Evolutionary conservation across 2,797 vertebrate species (phyloP).

Genomic region (Triplophysa bombifrons): DNA sequence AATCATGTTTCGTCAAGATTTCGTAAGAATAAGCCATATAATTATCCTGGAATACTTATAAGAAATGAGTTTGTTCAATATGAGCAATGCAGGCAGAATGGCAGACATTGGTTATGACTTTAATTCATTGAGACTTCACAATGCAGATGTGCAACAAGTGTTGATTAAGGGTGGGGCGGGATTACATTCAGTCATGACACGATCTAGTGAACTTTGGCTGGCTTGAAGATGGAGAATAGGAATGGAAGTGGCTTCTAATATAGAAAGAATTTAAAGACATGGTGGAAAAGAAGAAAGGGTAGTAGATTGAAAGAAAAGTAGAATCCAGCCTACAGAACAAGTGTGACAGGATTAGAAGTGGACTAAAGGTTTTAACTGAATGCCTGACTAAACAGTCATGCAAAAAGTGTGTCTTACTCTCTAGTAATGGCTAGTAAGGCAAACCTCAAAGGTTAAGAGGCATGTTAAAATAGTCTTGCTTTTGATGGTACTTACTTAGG

Average conservation of each 20-base stretch:
- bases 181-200: neutral
- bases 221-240: neutral
- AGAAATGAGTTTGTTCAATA: neutral
- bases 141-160: neutral
- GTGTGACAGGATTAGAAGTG: constrained; percentile 3
- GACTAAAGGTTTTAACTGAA: neutral
- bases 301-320: neutral
- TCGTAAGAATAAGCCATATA: too few species aligned
- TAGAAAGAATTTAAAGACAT: neutral
- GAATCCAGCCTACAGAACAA: neutral
- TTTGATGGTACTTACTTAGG: neutral
- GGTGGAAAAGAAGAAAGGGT: neutral
- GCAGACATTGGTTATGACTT: neutral
- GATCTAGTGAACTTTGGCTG: neutral
- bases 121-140: neutral
- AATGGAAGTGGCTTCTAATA: constrained; percentile 5
- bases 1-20: too few species aligned
- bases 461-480: too few species aligned
- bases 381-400: neutral
- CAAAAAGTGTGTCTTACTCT: too few species aligned
- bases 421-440: too few species aligned
- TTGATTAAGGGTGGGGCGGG: neutral
- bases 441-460: too few species aligned
- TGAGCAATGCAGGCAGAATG: neutral
- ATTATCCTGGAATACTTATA: neutral